Evolutionary conservation across 2,113 vertebrate genomes (phyloP), one percentile per base, ranked within the genome.

Genomic region (Andinoacara biseriatus): DNA sequence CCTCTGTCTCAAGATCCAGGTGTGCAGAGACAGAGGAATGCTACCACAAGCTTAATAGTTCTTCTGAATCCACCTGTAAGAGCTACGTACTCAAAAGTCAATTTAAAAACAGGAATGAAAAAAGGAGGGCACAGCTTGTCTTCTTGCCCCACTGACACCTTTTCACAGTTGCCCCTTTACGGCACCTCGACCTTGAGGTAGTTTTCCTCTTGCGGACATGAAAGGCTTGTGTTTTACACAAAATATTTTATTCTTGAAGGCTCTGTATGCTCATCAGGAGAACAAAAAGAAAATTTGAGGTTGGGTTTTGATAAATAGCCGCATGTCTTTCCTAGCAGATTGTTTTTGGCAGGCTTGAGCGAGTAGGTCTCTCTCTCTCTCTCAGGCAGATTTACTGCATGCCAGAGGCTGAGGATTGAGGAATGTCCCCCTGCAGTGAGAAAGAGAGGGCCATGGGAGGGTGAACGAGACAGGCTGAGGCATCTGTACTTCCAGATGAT

Each of bases 381-480:
- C 67, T 72, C 67, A 83, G 86, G 83, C 90, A 93, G 86, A 92
- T 91, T 94, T 93, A 92, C 86, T 89, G 87, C 92, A 90, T 92
- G 90, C 90, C 91, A 91, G 82, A 91, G 86, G 84, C 89, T 82
- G 85, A 92, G 80, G 63, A 90, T 88, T 90, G 83, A 94, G 90
- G 93, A 94, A 94, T 93, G 92, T 90, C 89, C 91, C 90, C 91
- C 91, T 82, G 86, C 86, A 93, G 92, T 90, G 92, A 91, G 87
- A 90, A 58, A 80, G 72, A 83, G 88, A 82, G 75, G 82, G 86
- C 62, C 74, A 86, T 69, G 56, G 81, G 87, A 84, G 90, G 88
- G 83, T 84, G 84, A 86, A 74, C 31, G 17, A 82, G 84, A 87
- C 85, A 91, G 79, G 63, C 85, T 10, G 63, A 87, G 82, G 54